A percentile compares a stretch with the other conserved stretches of the same genome.
Conservation (phyloP, 2,888 invertebrate genomes). For the Aplocera efformata region DNA sequence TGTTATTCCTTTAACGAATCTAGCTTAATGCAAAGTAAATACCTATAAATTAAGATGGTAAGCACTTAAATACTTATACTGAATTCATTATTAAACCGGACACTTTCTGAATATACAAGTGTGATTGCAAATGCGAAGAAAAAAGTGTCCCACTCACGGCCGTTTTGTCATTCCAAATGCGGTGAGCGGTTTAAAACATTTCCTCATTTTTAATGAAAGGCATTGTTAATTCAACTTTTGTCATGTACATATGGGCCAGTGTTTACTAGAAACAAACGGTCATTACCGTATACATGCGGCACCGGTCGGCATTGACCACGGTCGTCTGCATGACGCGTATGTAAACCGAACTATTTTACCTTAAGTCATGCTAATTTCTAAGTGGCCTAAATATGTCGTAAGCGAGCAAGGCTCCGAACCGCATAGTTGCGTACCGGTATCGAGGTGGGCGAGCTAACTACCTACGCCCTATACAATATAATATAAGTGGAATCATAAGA, state of each 20-base stretch:
- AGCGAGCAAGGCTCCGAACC: constrained; percentile 55
- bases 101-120: constrained; percentile 25
- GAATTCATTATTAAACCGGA: constrained; percentile 20
- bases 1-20: constrained; percentile 13
- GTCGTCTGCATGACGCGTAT: constrained; percentile 40
- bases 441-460: constrained; percentile 46
- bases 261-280: constrained; percentile 42
- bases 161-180: constrained; percentile 31
- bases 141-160: constrained; percentile 19
- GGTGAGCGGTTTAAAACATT: constrained; percentile 35
- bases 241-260: constrained; percentile 37
- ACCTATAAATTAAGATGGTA: constrained; percentile 15
- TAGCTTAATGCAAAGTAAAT: constrained; percentile 14
- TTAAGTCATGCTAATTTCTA: constrained; percentile 59
- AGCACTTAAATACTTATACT: constrained; percentile 6
- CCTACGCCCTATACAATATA: constrained; percentile 28
- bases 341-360: constrained; percentile 41
- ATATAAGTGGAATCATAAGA: constrained; percentile 15
- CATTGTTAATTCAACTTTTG: constrained; percentile 42
- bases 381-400: constrained; percentile 55
- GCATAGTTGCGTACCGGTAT: constrained; percentile 48
- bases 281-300: constrained; percentile 57
- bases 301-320: constrained; percentile 59
- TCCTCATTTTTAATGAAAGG: constrained; percentile 37
- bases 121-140: constrained; percentile 4